Evolutionary conservation across 1,140 invertebrate genomes (phyloP).

Genomic region (Tachypleus tridentatus): DNA sequence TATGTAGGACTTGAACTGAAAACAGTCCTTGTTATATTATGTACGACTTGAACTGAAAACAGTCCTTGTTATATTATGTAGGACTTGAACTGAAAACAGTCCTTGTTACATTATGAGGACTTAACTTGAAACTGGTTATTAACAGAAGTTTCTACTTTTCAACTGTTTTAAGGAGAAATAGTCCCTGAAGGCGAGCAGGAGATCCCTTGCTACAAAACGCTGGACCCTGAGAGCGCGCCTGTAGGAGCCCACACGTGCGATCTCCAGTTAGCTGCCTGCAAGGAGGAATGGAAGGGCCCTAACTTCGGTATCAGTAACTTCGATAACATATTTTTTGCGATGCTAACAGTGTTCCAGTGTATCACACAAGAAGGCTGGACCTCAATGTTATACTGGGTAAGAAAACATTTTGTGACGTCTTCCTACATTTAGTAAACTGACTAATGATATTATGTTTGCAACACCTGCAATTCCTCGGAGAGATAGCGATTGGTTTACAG

Average conservation of each 20-base stretch:
- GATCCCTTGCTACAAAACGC: slow-evolving; percentile 75
- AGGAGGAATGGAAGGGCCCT: slow-evolving; percentile 90
- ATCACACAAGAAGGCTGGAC: slow-evolving; percentile 99
- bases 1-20: too few relatives aligned
- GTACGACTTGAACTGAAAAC: too few relatives aligned
- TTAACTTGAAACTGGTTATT: too few relatives aligned
- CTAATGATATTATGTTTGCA: not conserved
- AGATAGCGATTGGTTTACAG: too few relatives aligned
- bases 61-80: too few relatives aligned
- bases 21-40: too few relatives aligned
- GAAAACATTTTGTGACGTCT: slow-evolving; percentile 20
- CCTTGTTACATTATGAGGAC: too few relatives aligned
- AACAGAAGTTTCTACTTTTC: too few relatives aligned
- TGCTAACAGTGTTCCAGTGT: slow-evolving; percentile 99
- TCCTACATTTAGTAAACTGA: not conserved
- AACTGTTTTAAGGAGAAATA: slow-evolving; percentile 66
- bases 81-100: too few relatives aligned
- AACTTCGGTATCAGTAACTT: slow-evolving; percentile 99
- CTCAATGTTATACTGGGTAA: slow-evolving; percentile 97
- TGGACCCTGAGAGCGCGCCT: slow-evolving; percentile 49
- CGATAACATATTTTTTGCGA: slow-evolving; percentile 99
- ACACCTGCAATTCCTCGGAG: too few relatives aligned
- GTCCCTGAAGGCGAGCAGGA: slow-evolving; percentile 71
- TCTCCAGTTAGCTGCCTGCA: slow-evolving; percentile 64
- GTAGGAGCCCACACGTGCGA: slow-evolving; percentile 71